These are phyloP conservation scores for Mormyrops attenuatus DNA, from an alignment of 2,797 vertebrate species.

Conservation along the genomic window DNA sequence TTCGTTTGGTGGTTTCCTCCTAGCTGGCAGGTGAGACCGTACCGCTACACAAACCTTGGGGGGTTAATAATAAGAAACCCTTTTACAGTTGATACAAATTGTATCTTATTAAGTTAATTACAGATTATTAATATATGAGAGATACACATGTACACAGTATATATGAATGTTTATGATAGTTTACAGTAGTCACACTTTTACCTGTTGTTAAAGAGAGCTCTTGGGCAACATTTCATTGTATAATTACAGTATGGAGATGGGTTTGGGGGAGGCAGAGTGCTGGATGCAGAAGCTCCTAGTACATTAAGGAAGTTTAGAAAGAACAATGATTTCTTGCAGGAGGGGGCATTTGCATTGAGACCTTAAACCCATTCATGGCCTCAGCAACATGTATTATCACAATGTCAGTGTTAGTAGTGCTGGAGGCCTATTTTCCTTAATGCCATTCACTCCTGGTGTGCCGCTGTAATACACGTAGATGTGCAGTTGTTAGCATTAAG, in stretches of 20 bases:
- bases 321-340: background rate
- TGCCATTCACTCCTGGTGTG: background rate
- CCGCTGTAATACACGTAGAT: background rate
- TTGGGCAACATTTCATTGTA: slow-evolving; percentile 76
- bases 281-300: slow-evolving; percentile 29
- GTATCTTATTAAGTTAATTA: slow-evolving; percentile 86
- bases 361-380: background rate
- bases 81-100: slow-evolving; percentile 97
- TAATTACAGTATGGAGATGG: slow-evolving; percentile 47
- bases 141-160: slow-evolving; percentile 46
- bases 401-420: background rate
- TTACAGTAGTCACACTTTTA: slow-evolving; percentile 62
- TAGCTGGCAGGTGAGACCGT: background rate
- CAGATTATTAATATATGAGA: slow-evolving; percentile 60
- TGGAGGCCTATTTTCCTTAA: background rate
- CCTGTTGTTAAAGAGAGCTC: slow-evolving; percentile 63
- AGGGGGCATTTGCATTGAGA: background rate
- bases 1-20: background rate
- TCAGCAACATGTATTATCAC: background rate
- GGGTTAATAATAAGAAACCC: slow-evolving; percentile 74
- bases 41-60: slow-evolving; percentile 62
- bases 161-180: slow-evolving; percentile 54
- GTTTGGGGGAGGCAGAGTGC: slow-evolving; percentile 19
- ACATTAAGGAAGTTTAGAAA: background rate
- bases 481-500: slow-evolving; percentile 1